Base-by-base conservation (phyloP, 92 coral and sea anemone species). In the Porites lobata region DNA sequence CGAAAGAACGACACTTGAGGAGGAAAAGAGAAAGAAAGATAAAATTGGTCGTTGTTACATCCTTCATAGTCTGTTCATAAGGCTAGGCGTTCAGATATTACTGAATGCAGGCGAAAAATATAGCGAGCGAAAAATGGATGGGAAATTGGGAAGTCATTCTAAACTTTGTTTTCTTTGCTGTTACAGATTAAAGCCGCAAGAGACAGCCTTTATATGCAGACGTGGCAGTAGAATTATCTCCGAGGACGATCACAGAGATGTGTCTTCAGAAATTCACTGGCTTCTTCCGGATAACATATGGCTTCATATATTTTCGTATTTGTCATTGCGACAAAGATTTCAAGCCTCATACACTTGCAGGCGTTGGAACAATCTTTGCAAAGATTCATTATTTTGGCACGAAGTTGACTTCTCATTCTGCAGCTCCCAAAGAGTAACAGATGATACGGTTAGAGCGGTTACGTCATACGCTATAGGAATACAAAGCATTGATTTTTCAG, bases 311-410 rank as follows among this genome's bases (percentile, higher is more conserved):
- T 96, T 96, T 81, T 93, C 94, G 1, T 90, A 72, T 73, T 78
- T 96, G 57, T 58, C 92, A 21, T 81, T 95, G 26, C 87, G 89
- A 74, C 96, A 96, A 32, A 91, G 98, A 72, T 88, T 80, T 38
- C 90, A 86, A 59, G 84, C 85, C 13, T 93, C 98, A 4, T 85
- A 84, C 59, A 94, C 92, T 26, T 96, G 98, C 79, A 93, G 86
- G 56, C 84, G 92, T 22, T 96, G 99, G 99, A 92, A 95, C 81
- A 86, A 76, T 38, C 92, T 96, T 59, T 95, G 96, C 74, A 91
- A 93, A 56, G 99, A 96, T 83, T 79, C 96, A 20, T 87, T 84
- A 56, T 93, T 96, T 80, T 96, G 99, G 99, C 83, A 96, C 75
- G 89, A 75, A 63, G 94, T 96, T 12, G 92, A 96, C 87, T 94